phyloP scores from a whole-genome alignment of 2,113 vertebrate species.

The Ceyx cyanopectus region DNA sequence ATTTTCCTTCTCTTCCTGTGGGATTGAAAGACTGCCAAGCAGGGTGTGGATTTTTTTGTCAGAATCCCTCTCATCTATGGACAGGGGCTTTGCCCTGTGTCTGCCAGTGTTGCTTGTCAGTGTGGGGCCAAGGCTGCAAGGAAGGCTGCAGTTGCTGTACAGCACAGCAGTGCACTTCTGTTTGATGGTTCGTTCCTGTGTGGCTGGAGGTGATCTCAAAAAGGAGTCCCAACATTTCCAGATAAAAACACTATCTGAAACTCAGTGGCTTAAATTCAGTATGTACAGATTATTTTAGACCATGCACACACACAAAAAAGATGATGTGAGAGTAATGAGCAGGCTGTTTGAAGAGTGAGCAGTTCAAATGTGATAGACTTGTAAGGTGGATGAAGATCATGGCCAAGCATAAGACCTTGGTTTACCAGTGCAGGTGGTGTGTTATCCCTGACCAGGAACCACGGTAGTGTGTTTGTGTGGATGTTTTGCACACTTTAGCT shows the following conservation, averaged over 20 bases:
- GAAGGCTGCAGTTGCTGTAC: not conserved
- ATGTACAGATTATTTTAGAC: not conserved
- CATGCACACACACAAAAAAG: not conserved
- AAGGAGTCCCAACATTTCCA: not conserved
- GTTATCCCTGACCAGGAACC: not conserved
- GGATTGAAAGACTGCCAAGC: not conserved
- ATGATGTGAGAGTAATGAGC: rapidly evolving
- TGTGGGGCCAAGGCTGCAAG: not conserved
- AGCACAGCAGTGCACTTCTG: not conserved
- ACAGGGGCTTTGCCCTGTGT: not conserved
- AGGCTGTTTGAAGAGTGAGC: not conserved
- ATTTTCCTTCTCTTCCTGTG: not conserved
- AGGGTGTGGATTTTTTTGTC: not conserved
- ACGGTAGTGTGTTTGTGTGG: rapidly evolving
- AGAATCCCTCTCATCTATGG: not conserved
- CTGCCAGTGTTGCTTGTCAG: not conserved
- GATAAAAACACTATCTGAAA: not conserved
- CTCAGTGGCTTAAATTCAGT: not conserved
- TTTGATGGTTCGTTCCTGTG: not conserved
- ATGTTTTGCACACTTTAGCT: not conserved
- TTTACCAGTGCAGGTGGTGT: not conserved
- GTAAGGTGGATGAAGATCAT: not conserved
- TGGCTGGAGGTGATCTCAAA: not conserved
- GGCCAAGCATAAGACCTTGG: not conserved
- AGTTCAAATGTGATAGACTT: not conserved